phyloP scores from a whole-genome alignment of 2,888 invertebrate genomes.

The Gymnocheta viridis region DNA sequence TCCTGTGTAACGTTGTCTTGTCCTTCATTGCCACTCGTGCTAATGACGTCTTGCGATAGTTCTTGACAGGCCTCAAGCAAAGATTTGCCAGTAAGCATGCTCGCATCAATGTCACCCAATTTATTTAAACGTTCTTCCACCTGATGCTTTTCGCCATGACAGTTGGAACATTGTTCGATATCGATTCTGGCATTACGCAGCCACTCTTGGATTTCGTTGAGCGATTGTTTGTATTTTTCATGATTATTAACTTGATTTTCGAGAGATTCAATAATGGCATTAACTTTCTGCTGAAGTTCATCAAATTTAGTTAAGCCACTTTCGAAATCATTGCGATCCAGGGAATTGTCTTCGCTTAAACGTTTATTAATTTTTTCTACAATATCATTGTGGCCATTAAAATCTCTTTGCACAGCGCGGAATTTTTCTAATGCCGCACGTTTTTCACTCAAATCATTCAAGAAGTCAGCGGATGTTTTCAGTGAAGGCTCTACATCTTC shows the following conservation, averaged over 20 bases:
- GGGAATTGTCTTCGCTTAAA: slow-evolving; percentile 86
- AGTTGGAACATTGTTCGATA: slow-evolving; percentile 92
- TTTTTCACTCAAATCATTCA: slow-evolving; percentile 95
- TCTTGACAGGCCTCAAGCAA: slow-evolving; percentile 88
- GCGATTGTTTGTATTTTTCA: slow-evolving; percentile 92
- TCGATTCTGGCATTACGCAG: slow-evolving; percentile 90
- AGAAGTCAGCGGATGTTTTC: slow-evolving; percentile 86
- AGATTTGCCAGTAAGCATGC: slow-evolving; percentile 88
- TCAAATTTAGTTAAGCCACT: slow-evolving; percentile 88
- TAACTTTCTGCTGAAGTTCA: slow-evolving; percentile 86
- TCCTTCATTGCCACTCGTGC: slow-evolving; percentile 91
- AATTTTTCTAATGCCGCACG: slow-evolving; percentile 94
- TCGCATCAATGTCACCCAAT: slow-evolving; percentile 86
- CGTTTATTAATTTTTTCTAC: slow-evolving; percentile 90
- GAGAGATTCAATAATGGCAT: slow-evolving; percentile 87
- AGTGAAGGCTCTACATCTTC: slow-evolving; percentile 93
- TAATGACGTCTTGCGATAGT: slow-evolving; percentile 88
- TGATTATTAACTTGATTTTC: slow-evolving; percentile 93
- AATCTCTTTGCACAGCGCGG: slow-evolving; percentile 91
- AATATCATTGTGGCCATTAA: slow-evolving; percentile 89
- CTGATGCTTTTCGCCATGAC: slow-evolving; percentile 92
- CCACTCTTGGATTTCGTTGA: slow-evolving; percentile 93
- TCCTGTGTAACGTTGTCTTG: slow-evolving; percentile 91
- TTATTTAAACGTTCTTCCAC: slow-evolving; percentile 89
- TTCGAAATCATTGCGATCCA: slow-evolving; percentile 87